Conservation (phyloP, 2,888 invertebrate species). For the Oasisia sp. region DNA sequence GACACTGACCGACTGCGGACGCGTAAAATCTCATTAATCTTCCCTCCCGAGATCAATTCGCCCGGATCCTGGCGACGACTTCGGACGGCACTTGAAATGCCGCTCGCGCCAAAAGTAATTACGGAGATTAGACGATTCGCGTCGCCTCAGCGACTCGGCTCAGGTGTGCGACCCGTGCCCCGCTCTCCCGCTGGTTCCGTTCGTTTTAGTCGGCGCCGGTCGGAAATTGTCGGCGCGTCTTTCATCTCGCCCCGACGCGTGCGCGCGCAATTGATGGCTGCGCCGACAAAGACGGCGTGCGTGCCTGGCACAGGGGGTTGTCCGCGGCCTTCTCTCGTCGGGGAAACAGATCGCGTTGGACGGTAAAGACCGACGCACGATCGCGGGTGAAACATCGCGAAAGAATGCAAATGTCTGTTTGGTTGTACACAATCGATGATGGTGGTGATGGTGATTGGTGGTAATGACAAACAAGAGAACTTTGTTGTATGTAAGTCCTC, state of each 20-base stretch:
- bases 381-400: background rate
- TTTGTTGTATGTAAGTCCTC: no score
- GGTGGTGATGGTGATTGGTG: no score
- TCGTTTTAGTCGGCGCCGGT: constrained; percentile 1
- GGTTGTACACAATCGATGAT: background rate
- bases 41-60: constrained; percentile 17
- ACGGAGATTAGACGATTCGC: background rate
- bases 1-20: background rate
- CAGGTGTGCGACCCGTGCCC: background rate
- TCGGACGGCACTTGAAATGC: constrained; percentile 17
- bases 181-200: background rate
- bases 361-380: background rate
- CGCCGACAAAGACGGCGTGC: background rate
- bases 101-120: constrained; percentile 6
- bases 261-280: background rate
- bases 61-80: background rate
- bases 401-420: background rate
- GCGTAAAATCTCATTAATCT: constrained; percentile 10
- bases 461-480: no score
- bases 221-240: constrained; percentile 13
- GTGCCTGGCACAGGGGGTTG: background rate
- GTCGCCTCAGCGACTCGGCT: background rate
- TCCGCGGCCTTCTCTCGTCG: background rate
- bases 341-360: background rate
- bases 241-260: background rate